phyloP scores from a whole-genome alignment of 1,140 invertebrate genomes.

The Calephelis virginiensis region DNA sequence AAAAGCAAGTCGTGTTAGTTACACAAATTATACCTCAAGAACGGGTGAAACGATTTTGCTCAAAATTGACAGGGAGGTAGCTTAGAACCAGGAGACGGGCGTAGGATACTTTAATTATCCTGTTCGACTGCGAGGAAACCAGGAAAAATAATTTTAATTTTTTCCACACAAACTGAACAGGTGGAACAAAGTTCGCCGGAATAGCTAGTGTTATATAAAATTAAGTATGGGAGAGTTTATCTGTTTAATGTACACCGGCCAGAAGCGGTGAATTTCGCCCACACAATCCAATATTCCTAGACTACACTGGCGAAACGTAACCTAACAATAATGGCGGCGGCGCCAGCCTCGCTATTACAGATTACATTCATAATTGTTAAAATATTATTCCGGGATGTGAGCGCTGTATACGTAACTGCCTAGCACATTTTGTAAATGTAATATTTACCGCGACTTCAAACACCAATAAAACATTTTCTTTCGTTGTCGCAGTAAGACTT shows the following conservation, averaged over 20 bases:
- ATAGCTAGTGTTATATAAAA: not conserved
- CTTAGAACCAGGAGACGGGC: too few relatives aligned
- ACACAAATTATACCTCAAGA: too few relatives aligned
- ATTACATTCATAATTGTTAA: constrained; percentile 59
- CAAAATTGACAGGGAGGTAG: too few relatives aligned
- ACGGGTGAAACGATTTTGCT: too few relatives aligned
- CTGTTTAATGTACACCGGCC: constrained; percentile 29
- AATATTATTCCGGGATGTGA: constrained; percentile 19
- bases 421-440: not conserved
- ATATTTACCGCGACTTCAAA: not conserved
- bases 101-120: too few relatives aligned
- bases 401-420: constrained; percentile 1
- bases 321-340: constrained; percentile 55
- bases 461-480: not conserved
- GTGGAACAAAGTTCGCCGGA: too few relatives aligned
- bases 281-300: constrained; percentile 35
- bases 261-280: constrained; percentile 34
- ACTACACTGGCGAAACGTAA: constrained; percentile 43
- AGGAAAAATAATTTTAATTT: too few relatives aligned
- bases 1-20: too few relatives aligned
- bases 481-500: too few relatives aligned
- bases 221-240: constrained; percentile 6
- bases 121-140: too few relatives aligned
- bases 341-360: constrained; percentile 57
- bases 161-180: too few relatives aligned